phyloP scores from a whole-genome alignment of 1,140 invertebrate genomes.

The Ylistrum balloti region DNA sequence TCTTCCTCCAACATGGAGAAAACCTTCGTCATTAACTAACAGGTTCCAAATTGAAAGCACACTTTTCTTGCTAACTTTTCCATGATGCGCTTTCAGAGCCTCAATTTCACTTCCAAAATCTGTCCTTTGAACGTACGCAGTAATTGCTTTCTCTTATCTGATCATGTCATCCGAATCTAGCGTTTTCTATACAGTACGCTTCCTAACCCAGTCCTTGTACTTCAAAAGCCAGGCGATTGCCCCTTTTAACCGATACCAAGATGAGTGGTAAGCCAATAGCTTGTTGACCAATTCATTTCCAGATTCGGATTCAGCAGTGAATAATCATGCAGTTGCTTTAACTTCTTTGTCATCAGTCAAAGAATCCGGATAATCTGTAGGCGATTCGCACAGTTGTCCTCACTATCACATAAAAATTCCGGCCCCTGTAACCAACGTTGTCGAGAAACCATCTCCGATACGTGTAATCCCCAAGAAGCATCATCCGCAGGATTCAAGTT shows the following conservation, averaged over 20 bases:
- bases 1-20: not conserved
- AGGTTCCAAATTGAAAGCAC: not conserved
- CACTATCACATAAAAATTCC: not conserved
- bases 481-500: constrained; percentile 60
- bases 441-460: not conserved
- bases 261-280: too few species aligned
- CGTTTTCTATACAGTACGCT: not conserved
- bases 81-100: not conserved
- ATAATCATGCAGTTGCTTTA: too few species aligned
- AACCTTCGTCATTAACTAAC: not conserved
- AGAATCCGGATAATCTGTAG: too few species aligned
- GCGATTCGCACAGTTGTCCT: not conserved
- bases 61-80: not conserved
- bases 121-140: too few species aligned
- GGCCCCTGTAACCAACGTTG: not conserved
- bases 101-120: too few species aligned
- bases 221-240: not conserved
- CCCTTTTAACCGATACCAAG: not conserved
- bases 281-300: too few species aligned
- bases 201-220: not conserved
- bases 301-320: too few species aligned
- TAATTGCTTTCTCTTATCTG: too few species aligned
- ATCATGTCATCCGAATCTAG: too few species aligned
- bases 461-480: constrained; percentile 58
- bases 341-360: too few species aligned